These are phyloP conservation scores for Amyelois transitella DNA, from an alignment of 1,140 invertebrate genomes.

Conservation along the genomic window DNA sequence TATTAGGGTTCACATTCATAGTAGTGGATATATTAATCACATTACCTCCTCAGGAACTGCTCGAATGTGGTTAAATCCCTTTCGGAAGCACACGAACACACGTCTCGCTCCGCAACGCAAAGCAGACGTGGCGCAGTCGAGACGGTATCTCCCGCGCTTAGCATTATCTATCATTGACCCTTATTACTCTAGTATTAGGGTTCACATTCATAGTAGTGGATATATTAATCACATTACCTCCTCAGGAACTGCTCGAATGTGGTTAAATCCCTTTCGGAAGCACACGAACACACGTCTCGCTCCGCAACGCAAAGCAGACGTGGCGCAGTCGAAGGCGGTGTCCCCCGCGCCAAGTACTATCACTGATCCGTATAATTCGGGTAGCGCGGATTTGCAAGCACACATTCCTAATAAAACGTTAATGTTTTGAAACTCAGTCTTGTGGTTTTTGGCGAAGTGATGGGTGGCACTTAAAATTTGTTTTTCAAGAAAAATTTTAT, in stretches of 20 bases:
- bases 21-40: not conserved
- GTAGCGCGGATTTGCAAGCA: slow-evolving; percentile 83
- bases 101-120: slow-evolving; percentile 93
- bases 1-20: not conserved
- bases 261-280: slow-evolving; percentile 93
- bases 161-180: slow-evolving; percentile 90
- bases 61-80: slow-evolving; percentile 94
- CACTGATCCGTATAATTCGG: slow-evolving; percentile 88
- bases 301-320: slow-evolving; percentile 96
- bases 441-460: too few species aligned
- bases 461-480: too few species aligned
- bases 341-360: slow-evolving; percentile 97
- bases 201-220: not conserved
- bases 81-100: slow-evolving; percentile 94
- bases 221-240: slow-evolving; percentile 78
- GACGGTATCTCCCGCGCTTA: slow-evolving; percentile 98
- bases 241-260: slow-evolving; percentile 97
- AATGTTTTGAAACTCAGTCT: not conserved
- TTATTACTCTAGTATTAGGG: slow-evolving; percentile 77
- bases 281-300: slow-evolving; percentile 93
- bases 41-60: slow-evolving; percentile 97
- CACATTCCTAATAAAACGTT: slow-evolving; percentile 80
- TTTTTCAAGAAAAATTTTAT: too few species aligned
- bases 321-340: slow-evolving; percentile 99
- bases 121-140: slow-evolving; percentile 98